These are phyloP conservation scores for Eulemur rubriventer DNA, from an alignment of 2,797 vertebrate genomes.

Conservation along the genomic window DNA sequence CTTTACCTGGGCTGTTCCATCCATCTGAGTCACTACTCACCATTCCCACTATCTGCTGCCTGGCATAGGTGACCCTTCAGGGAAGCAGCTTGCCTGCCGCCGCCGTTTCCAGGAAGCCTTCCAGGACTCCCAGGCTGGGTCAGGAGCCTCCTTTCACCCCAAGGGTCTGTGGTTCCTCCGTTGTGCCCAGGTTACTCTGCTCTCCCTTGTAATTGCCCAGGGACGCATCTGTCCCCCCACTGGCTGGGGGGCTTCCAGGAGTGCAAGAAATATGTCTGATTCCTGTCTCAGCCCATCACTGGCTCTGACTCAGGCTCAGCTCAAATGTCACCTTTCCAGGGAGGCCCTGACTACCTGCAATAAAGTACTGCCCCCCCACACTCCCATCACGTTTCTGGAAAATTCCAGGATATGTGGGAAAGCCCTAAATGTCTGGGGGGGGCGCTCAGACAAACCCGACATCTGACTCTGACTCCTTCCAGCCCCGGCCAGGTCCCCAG, in stretches of 20 bases:
- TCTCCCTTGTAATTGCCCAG: neutral
- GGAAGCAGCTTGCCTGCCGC: neutral
- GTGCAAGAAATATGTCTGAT: neutral
- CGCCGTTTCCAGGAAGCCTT: neutral
- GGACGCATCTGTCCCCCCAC: too few relatives aligned
- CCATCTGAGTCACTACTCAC: neutral
- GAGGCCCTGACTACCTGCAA: neutral
- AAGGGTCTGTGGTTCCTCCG: neutral
- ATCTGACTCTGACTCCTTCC: neutral
- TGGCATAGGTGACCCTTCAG: neutral
- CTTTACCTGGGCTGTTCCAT: neutral
- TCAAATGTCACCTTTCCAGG: neutral
- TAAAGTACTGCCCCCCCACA: neutral
- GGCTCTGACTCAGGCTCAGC: neutral
- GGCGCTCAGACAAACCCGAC: neutral
- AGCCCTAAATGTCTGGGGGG: neutral
- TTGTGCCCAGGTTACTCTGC: neutral
- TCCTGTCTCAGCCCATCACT: neutral
- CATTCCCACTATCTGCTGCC: neutral
- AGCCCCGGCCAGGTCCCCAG: neutral
- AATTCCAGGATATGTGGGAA: neutral
- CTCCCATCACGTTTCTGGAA: neutral
- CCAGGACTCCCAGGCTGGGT: neutral
- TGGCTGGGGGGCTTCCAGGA: too few relatives aligned
- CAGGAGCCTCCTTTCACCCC: fast-evolving